phyloP scores from a whole-genome alignment of 2,113 vertebrate genomes.

The Melospiza georgiana region DNA sequence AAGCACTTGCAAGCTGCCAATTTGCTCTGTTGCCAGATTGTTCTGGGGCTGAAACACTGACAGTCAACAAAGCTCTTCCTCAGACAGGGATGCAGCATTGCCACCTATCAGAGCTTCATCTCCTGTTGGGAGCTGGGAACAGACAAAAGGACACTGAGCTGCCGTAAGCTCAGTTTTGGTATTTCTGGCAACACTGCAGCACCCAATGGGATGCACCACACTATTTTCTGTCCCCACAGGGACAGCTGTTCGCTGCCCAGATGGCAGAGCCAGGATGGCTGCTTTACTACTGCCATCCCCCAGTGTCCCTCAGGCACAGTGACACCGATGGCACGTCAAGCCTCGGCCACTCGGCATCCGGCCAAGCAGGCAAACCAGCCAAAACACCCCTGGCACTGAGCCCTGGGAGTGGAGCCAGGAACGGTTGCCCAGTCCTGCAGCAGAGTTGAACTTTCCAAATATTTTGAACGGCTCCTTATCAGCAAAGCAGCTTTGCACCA shows the following conservation, averaged over 20 bases:
- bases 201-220: background rate
- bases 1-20: background rate
- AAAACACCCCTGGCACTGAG: background rate
- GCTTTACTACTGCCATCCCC: background rate
- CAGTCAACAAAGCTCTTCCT: background rate
- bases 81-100: background rate
- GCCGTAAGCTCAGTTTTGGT: rapidly evolving
- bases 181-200: background rate
- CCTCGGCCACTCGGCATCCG: rapidly evolving
- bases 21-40: background rate
- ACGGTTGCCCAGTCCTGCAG: background rate
- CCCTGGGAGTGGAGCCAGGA: background rate
- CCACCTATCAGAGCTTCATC: background rate
- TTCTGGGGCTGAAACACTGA: background rate
- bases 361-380: background rate
- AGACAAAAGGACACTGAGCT: background rate
- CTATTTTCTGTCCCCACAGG: background rate
- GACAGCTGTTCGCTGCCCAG: background rate
- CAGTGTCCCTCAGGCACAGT: background rate
- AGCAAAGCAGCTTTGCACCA: background rate
- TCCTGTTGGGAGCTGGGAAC: background rate
- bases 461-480: conserved; percentile 23
- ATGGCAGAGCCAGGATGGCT: background rate
- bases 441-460: background rate
- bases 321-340: background rate